These are phyloP conservation scores for Mythimna impura DNA, from an alignment of 2,888 invertebrate species.

Conservation along the genomic window DNA sequence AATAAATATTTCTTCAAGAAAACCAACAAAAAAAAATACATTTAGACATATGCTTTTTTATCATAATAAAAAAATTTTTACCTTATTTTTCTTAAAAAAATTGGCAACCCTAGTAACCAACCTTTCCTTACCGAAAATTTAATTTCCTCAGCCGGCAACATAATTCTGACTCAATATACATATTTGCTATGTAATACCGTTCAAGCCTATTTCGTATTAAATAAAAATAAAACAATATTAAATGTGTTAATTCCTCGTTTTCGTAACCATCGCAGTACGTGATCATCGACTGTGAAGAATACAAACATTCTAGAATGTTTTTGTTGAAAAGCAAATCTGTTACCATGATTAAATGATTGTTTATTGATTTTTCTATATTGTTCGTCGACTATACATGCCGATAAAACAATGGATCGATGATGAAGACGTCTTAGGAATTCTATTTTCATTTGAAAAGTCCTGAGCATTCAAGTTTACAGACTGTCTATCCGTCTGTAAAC, in stretches of 20 bases:
- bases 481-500: no score
- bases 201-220: slow-evolving; percentile 31
- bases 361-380: slow-evolving; percentile 20
- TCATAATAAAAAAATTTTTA: no score
- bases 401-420: slow-evolving; percentile 27
- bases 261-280: slow-evolving; percentile 36
- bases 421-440: slow-evolving; percentile 16
- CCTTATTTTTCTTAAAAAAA: no score
- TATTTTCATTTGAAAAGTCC: not conserved
- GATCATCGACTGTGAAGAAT: slow-evolving; percentile 25
- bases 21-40: no score
- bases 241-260: slow-evolving; percentile 39
- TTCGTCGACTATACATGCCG: slow-evolving; percentile 6
- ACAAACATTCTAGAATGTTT: slow-evolving; percentile 45
- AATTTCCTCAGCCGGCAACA: slow-evolving; percentile 5
- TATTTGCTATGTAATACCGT: slow-evolving; percentile 12
- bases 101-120: no score
- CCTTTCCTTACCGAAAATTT: not conserved
- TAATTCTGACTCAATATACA: slow-evolving; percentile 7
- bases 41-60: no score
- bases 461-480: not conserved
- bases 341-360: slow-evolving; percentile 14
- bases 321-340: slow-evolving; percentile 29
- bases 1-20: no score
- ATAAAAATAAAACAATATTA: slow-evolving; percentile 30